phyloP scores from a whole-genome alignment of 2,888 invertebrate genomes.

The Tipula helvola region DNA sequence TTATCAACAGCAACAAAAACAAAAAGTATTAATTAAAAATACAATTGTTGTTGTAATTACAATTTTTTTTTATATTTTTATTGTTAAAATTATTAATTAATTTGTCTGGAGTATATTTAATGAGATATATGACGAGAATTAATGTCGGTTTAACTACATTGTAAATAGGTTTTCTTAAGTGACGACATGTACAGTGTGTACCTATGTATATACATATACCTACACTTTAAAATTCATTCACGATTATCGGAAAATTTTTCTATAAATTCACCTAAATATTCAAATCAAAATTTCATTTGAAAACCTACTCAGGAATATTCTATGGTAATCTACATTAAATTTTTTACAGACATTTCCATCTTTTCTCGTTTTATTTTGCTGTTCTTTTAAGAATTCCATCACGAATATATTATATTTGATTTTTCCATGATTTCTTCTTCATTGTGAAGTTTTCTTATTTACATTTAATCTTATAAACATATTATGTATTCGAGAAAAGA shows the following conservation, averaged over 20 bases:
- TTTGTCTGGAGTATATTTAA: neutral
- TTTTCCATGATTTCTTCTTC: neutral
- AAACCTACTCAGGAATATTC: neutral
- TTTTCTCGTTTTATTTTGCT: neutral
- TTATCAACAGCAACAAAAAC: neutral
- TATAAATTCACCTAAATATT: neutral
- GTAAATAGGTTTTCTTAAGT: too few relatives aligned
- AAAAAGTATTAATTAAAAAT: neutral
- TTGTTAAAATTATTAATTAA: neutral
- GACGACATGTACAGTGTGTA: too few relatives aligned
- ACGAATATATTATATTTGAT: neutral
- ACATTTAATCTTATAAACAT: neutral
- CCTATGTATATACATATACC: too few relatives aligned
- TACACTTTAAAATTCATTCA: neutral
- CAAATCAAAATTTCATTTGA: neutral
- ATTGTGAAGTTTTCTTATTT: neutral
- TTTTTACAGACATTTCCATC: neutral
- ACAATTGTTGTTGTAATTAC: neutral
- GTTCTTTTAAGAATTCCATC: neutral
- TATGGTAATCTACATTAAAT: neutral
- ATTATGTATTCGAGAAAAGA: neutral
- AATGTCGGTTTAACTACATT: neutral
- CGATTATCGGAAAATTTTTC: neutral
- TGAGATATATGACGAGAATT: neutral
- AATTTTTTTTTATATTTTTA: neutral